Percentiles rank a stretch among this genome's conserved stretches.
Conservation (phyloP, 2,888 invertebrate species). For the Drosophila prolongata region DNA sequence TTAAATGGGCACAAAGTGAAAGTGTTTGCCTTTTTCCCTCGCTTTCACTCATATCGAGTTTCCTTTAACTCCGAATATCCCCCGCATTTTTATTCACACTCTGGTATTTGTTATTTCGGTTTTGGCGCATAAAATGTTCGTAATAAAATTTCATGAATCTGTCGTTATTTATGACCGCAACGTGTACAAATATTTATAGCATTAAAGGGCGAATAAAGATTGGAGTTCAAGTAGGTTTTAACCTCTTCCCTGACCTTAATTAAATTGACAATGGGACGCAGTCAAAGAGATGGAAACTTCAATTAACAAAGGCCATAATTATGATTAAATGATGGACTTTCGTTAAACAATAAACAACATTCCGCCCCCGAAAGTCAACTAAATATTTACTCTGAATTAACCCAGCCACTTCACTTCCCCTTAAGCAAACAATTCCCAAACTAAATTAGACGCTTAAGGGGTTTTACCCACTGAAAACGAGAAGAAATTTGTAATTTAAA, state of each 20-base stretch:
- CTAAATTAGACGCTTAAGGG: conserved; percentile 30
- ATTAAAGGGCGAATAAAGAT: conserved; percentile 5
- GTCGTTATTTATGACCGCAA: conserved; percentile 66
- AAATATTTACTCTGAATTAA: conserved; percentile 24
- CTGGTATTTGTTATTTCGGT: conserved; percentile 38
- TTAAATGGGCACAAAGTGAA: conserved; percentile 80
- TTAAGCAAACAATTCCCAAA: conserved; percentile 29
- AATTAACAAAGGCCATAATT: conserved; percentile 25
- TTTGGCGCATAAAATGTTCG: conserved; percentile 56
- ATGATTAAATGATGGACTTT: conserved; percentile 17
- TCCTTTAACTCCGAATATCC: conserved; percentile 49
- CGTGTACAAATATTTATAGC: conserved; percentile 32
- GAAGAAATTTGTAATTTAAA: conserved; percentile 70
- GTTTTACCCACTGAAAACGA: conserved; percentile 20
- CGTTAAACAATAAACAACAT: conserved; percentile 2
- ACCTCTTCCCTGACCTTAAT: not conserved
- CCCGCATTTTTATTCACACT: conserved; percentile 44
- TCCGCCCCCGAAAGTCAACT: conserved; percentile 9
- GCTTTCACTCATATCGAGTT: conserved; percentile 56
- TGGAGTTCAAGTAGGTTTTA: conserved; percentile 4
- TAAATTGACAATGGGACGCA: not conserved
- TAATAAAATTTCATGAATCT: conserved; percentile 68
- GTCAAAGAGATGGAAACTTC: not conserved
- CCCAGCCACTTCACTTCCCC: conserved; percentile 12
- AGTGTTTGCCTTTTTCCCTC: conserved; percentile 57